These are phyloP conservation scores for Athrips mouffetella DNA, from an alignment of 2,888 invertebrate species.

Conservation along the genomic window DNA sequence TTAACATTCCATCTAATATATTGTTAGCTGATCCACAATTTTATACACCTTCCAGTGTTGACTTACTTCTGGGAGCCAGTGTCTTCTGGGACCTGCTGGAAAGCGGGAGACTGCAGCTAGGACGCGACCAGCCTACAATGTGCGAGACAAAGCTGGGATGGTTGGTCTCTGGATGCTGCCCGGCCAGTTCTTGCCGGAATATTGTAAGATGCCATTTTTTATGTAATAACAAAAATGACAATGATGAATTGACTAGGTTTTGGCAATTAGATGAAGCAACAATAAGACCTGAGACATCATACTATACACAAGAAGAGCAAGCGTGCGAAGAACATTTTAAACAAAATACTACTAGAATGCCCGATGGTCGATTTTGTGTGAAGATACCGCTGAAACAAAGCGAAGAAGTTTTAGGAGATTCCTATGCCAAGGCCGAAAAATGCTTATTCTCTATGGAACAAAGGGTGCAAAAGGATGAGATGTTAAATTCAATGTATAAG, in stretches of 20 bases:
- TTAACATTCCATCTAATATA: conserved; percentile 1
- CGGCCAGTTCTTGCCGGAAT: no score
- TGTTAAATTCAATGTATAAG: not conserved
- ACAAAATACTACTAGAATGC: not conserved
- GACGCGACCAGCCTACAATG: not conserved
- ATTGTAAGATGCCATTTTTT: not conserved
- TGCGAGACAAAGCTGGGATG: conserved; percentile 3
- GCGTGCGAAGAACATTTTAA: conserved; percentile 10
- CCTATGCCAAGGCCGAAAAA: not conserved
- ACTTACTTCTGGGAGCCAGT: not conserved
- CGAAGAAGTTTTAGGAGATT: not conserved
- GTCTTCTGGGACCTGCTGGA: conserved; percentile 2
- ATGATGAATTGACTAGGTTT: not conserved
- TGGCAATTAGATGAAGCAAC: not conserved
- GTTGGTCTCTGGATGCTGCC: not conserved
- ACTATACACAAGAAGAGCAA: not conserved
- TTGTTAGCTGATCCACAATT: conserved; percentile 1
- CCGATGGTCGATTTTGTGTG: conserved; percentile 1
- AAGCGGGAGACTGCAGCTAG: not conserved
- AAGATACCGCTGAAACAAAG: not conserved
- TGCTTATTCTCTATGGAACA: not conserved
- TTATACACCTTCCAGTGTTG: not conserved
- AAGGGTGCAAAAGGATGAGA: not conserved
- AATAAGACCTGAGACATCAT: not conserved
- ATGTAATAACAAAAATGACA: not conserved